A percentile compares a stretch with the other conserved stretches of the same genome.
phyloP scores from a whole-genome alignment of 1,140 invertebrate genomes.

The Drosophila trapezifrons region DNA sequence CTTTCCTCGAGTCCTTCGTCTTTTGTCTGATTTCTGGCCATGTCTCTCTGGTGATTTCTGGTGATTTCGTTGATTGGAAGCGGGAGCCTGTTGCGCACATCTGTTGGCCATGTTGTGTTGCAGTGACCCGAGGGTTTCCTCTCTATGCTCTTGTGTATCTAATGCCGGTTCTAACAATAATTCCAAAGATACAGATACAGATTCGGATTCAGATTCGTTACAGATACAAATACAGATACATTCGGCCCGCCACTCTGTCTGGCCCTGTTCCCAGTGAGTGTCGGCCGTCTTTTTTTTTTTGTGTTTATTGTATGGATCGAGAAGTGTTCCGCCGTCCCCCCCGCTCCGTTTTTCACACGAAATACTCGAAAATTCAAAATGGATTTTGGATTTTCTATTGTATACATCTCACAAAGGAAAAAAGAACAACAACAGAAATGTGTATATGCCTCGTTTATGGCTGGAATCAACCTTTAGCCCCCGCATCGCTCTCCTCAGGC shows the following conservation, averaged over 20 bases:
- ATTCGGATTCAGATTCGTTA: constrained; percentile 67
- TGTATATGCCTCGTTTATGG: constrained; percentile 17
- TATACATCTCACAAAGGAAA: constrained; percentile 23
- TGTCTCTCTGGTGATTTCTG: constrained; percentile 25
- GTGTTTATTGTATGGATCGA: constrained; percentile 38
- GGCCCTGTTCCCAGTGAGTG: constrained; percentile 54
- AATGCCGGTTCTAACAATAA: constrained; percentile 55
- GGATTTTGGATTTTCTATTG: constrained; percentile 57
- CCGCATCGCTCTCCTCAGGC: constrained; percentile 14
- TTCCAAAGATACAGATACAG: constrained; percentile 45
- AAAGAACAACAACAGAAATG: constrained; percentile 14
- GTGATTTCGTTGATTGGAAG: constrained; percentile 53
- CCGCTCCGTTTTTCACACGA: constrained; percentile 40
- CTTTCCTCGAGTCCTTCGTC: constrained; percentile 46
- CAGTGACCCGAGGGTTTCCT: constrained; percentile 46
- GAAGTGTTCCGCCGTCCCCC: constrained; percentile 20
- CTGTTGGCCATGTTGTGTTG: constrained; percentile 63
- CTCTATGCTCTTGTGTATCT: constrained; percentile 44
- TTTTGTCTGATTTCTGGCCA: constrained; percentile 44
- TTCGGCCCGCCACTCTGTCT: constrained; percentile 66
- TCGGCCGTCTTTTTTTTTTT: constrained; percentile 22
- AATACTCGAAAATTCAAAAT: constrained; percentile 61
- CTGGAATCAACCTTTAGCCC: constrained; percentile 17
- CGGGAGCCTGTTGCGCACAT: constrained; percentile 74
- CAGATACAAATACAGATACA: constrained; percentile 61